Evolutionary conservation across 2,888 invertebrate genomes (phyloP), one percentile per base, ranked within the genome.

Genomic region (Horisme vitalbata): DNA sequence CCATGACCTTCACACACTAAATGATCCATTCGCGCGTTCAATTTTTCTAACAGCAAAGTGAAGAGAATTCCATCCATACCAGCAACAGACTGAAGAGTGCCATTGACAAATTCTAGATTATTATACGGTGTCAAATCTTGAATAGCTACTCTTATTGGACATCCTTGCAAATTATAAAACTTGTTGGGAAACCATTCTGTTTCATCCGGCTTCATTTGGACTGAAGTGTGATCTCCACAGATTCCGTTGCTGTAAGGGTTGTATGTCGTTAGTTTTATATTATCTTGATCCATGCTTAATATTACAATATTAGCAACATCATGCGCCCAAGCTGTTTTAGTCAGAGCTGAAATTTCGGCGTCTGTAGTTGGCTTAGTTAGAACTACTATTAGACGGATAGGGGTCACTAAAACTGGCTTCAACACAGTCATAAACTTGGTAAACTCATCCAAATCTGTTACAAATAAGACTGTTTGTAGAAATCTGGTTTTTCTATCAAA

Each of bases 261-360:
- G 52, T 71, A 81, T 0, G 81, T 81, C 2, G 65, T 62, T 1
- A 75, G 9, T 2, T 41, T 53, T 4, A 73, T 48, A 38, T 59
- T 51, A 2, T 61, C 52, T 6, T 52, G 9, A 33, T 56, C 47
- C 26, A 34, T 41, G 41, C 61, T 70, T 43, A 81, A 21, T 34
- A 78, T 52, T 4, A 80, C 53, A 15, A 83, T 58, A 35, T 83
- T 67, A n/a, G 62, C 59, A 4, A 81, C 53, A 43, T 78, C 76
- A 52, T 71, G 65, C 9, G 68, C 53, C 71, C 72, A 74, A 4
- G 81, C 70, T 20, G 52, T 55, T 59, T 70, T 53, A 12, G 68
- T 77, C 8, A 64, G 58, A 21, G 49, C 43, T 26, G 41, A 36
- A 24, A 71, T 13, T 21, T 63, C 53, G 15, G 44, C 7, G 33